Base-by-base conservation (phyloP, 1,140 invertebrate genomes). In the Papilio dardanus region DNA sequence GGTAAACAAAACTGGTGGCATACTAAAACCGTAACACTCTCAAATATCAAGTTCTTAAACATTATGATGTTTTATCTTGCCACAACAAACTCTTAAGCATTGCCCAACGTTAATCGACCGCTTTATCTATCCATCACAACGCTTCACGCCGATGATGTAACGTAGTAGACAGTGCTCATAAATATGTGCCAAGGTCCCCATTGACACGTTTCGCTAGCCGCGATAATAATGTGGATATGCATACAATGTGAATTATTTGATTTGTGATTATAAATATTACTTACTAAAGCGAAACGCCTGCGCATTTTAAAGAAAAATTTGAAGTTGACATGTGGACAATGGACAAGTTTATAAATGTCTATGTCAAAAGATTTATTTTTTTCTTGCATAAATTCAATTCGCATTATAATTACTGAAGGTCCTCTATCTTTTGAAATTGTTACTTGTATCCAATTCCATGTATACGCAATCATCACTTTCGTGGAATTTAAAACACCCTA, bases 131-230 rank as follows among this genome's bases (percentile, higher is more conserved):
- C 66, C 66, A 35, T 68, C 66, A 50, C 68, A 21, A 71, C 37
- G 69, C 42, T 73, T 50, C 69, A 73, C 69, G 69, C 5, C 33
- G 33, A 46, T 73, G 69, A 73, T 73, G 69, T 73, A 73, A 73
- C 16, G 46, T 50, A 33, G 69, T 73, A 54, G 69, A 73, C 69
- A 73, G 69, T 30, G 58, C 69, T 73, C 69, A 54, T 73, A 54
- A 73, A 73, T 73, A 71, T 71, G 21, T 73, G 69, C 69, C 69
- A 73, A 73, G 69, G 69, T 33, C 69, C 30, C n/a, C 6, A 30
- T 46, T 50, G 28, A 33, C 69, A 73, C 69, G 69, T 73, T 73
- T 73, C 69, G 69, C 69, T 50, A 71, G 31, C 66, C 66, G 69
- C 46, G 69, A 73, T 50, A 54, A 73, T 50, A 73, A 73, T 50